Base-by-base conservation (phyloP, 2,797 vertebrate species). In the Clarias pachynema region DNA sequence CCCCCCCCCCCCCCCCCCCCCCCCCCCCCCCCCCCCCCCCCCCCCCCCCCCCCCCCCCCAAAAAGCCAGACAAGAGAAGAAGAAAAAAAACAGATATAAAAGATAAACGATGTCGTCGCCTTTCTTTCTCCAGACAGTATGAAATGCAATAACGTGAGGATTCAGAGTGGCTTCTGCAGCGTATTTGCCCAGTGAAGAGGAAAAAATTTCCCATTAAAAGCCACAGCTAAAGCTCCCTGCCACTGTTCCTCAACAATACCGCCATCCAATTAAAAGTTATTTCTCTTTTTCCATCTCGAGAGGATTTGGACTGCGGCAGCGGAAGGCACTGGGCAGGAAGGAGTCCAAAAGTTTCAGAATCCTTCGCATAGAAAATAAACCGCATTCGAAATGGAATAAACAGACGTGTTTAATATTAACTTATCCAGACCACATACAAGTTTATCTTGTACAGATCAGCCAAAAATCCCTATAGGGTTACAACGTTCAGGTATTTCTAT, bases 151-250 rank as follows among this genome's bases (percentile, higher is more conserved):
- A 93, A 94, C 80, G 86, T 86, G 87, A 89, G 87, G 82, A 89
- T 83, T 93, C 93, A 89, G 91, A 91, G 88, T 86, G 88, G 88
- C 87, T 87, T 93, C 91, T 90, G 31, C 87, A 88, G 89, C 89
- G 88, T 90, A 90, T 94, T 93, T 94, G 91, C 85, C 88, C 91
- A 91, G 91, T 91, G 90, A 92, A 91, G 89, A 92, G 92, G 89
- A 91, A 91, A 90, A 91, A 94, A 93, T 92, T 90, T 94, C 90
- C 91, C 91, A 90, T 86, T 89, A 89, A 90, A 89, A 92, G 88
- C 90, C 88, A 57, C 91, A 92, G 90, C 90, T 91, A 89, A 91
- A 89, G 86, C 90, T 69, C 8, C 12, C 74, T 59, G 83, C 87
- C 87, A 88, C 87, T 60, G 86, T 83, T 82, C 63, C 75, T 85